Evolutionary conservation across 2,113 vertebrate species (phyloP).

Genomic region (Syngnathus typhle): DNA sequence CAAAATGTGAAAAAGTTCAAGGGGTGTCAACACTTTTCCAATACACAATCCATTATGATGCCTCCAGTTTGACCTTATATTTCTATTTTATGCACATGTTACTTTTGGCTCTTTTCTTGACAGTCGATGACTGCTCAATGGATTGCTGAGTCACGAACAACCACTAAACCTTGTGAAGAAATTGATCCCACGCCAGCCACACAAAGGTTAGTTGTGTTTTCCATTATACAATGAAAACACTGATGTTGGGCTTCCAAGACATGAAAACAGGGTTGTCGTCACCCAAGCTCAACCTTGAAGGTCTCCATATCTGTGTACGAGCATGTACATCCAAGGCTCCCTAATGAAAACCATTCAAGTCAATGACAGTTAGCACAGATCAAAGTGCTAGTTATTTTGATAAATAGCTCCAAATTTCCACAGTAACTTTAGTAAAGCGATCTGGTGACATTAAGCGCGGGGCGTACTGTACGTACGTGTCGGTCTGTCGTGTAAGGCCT

Average conservation of each 20-base stretch:
- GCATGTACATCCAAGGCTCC: slow-evolving; percentile 31
- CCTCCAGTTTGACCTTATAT: background rate
- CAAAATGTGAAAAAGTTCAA: too few relatives aligned
- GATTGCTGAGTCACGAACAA: background rate
- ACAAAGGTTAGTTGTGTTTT: background rate
- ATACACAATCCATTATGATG: background rate
- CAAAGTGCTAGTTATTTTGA: slow-evolving; percentile 73
- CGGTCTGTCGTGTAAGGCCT: slow-evolving; percentile 65
- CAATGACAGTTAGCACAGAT: slow-evolving; percentile 64
- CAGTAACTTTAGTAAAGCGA: slow-evolving; percentile 74
- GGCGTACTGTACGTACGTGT: slow-evolving; percentile 74
- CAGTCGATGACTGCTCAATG: background rate
- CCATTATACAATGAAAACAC: too few relatives aligned
- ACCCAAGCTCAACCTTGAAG: background rate
- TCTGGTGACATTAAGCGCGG: slow-evolving; percentile 62
- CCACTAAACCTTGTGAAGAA: background rate
- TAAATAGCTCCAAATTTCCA: slow-evolving; percentile 68
- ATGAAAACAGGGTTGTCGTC: background rate
- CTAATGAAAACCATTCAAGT: slow-evolving; percentile 78
- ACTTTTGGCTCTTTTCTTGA: background rate
- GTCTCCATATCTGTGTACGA: slow-evolving; percentile 54
- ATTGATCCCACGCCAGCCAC: background rate
- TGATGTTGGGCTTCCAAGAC: background rate
- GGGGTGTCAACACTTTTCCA: too few relatives aligned
- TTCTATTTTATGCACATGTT: background rate